phyloP scores from a whole-genome alignment of 1,140 invertebrate genomes.

The Solen grandis region DNA sequence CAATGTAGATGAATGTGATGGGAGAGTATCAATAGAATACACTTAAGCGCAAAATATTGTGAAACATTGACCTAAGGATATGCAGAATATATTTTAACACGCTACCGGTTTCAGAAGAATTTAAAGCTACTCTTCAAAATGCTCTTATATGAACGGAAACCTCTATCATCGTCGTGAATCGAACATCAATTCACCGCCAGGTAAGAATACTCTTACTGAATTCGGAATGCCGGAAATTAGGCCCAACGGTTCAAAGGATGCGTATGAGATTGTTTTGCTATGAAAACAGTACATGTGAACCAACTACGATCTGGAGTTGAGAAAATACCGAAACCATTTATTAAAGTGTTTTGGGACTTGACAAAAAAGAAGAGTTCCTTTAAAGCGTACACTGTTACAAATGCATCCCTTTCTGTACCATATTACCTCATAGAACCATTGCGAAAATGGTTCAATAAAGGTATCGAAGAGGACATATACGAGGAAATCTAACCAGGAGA shows the following conservation, averaged over 20 bases:
- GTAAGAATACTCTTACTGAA: background rate
- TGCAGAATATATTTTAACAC: too few relatives aligned
- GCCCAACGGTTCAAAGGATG: background rate
- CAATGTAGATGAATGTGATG: too few relatives aligned
- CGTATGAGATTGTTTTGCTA: background rate
- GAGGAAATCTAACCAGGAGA: constrained; percentile 6
- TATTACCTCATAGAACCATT: constrained; percentile 13
- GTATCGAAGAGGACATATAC: constrained; percentile 31
- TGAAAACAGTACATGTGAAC: background rate
- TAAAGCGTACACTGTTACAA: background rate
- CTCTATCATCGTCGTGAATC: background rate
- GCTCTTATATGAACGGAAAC: background rate
- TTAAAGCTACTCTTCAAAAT: too few relatives aligned
- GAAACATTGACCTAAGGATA: too few relatives aligned
- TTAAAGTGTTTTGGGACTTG: constrained; percentile 1
- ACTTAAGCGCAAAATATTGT: too few relatives aligned
- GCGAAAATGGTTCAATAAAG: constrained; percentile 6
- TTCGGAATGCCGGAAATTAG: background rate
- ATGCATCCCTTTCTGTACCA: constrained; percentile 13
- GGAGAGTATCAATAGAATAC: too few relatives aligned
- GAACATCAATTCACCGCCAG: background rate
- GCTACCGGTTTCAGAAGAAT: too few relatives aligned
- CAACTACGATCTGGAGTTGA: background rate
- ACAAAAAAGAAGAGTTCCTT: constrained; percentile 5
- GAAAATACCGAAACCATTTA: background rate